Evolutionary conservation across 1,140 invertebrate genomes (phyloP), one percentile per base, ranked within the genome.

Genomic region (Hestina assimilis): DNA sequence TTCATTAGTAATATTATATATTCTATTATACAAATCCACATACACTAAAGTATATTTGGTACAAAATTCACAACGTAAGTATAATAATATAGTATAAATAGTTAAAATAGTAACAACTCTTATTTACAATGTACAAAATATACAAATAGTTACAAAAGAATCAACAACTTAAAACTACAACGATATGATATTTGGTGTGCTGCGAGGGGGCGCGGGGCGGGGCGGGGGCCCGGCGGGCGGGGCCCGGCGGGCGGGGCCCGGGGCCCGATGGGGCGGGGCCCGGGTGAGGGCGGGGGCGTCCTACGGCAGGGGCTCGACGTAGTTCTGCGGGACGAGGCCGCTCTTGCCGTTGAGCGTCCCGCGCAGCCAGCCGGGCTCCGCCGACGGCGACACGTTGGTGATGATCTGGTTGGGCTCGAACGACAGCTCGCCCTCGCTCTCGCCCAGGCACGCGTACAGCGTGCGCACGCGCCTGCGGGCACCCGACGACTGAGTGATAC

Each of bases 321-420:
- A 99, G 89, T 99, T 99, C 84, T 97, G 96, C 46, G 98, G 98
- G 80, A 99, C 95, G 31, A 99, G 92, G 31, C 98, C 98, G 23
- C 93, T 95, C 89, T 95, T 95, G 40, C 98, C 98, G 88, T 98
- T 96, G 53, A 99, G 89, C 15, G 95, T 96, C 43, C 98, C 98
- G 85, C 98, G 96, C 61, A 99, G 89, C 98, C 98, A 99, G 42
- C 98, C 97, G 4, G 97, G 97, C 89, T 99, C 98, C 65, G 94
- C 92, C 9, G 96, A 98, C 59, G 92, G 92, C 75, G 94, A 92
- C 59, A 99, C 97, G 92, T 98, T 97, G 55, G 95, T 96, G 68
- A 99, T 98, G 66, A 99, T 97, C 92, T 98, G 95, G 92, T 99
- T 99, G 61, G 97, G 97, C 91, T 98, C 97, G 91, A 99, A 99